Evolutionary conservation across 1,140 invertebrate genomes (phyloP), one percentile per base, ranked within the genome.

Genomic region (Camponotus pennsylvanicus): DNA sequence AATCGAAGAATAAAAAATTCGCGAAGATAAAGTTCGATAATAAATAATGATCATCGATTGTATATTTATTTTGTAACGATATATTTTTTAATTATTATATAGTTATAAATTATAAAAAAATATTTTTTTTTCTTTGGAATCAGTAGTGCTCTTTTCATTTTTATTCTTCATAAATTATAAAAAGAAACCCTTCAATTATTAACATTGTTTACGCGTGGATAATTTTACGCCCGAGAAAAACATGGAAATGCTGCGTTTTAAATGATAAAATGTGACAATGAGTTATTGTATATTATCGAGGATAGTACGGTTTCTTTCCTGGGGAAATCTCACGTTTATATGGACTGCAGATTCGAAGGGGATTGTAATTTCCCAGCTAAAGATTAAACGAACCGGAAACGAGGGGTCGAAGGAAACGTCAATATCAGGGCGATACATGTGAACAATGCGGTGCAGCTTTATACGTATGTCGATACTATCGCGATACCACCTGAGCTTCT

Each of bases 331-430:
- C 2, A 37, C 49, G 49, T 52, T 18, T 18, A 64, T 18, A 42
- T 21, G 13, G 21, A n/a, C 42, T 66, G 37, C 27, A 7, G 13
- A 78, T 78, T 78, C 55, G 37, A 37, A 67, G 5, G n/a, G 45
- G 63, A 79, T 79, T 27, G 13, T 79, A 79, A 79, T 80, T n/a
- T 55, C 49, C n/a, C 11, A 13, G 49, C 45, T 45, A 34, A 69
- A 69, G 49, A 37, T 80, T 42, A 80, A 80, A 70, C 49, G n/a
- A 80, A 69, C 52, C 49, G 77, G 34, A 80, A 80, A 80, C 64
- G 21, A 52, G 61, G 61, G 27, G 2, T 64, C 15, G 76, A 69
- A 57, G 77, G 67, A 70, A 80, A 80, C 49, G 45, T 69, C 77
- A 40, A 80, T 80, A 70, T 55, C 64, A 15, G 8, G 57, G 13